Evolutionary conservation across 2,797 vertebrate species (phyloP).

Genomic region (Pipistrellus nathusii): DNA sequence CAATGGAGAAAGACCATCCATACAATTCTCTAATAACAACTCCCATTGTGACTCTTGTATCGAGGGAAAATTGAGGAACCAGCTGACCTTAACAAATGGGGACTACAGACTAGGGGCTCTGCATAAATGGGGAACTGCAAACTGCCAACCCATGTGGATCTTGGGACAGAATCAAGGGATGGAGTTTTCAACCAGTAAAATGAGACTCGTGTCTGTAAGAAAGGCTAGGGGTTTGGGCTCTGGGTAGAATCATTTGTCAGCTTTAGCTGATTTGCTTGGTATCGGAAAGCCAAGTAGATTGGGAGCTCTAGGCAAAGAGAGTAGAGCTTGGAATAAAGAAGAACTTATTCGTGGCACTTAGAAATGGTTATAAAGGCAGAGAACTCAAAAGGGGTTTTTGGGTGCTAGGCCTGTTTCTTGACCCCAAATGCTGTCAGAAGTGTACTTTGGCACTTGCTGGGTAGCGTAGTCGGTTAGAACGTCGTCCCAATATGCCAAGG

Average conservation of each 20-base stretch:
- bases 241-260: neutral
- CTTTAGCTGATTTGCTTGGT: neutral
- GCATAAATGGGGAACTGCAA: neutral
- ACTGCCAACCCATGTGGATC: neutral
- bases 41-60: neutral
- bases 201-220: neutral
- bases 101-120: neutral
- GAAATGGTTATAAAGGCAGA: neutral
- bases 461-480: neutral
- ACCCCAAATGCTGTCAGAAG: neutral
- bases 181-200: neutral
- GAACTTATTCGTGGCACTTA: neutral
- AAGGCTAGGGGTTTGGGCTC: neutral
- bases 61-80: neutral
- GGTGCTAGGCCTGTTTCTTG: neutral
- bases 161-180: neutral
- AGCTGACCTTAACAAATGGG: neutral
- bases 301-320: neutral
- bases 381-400: neutral
- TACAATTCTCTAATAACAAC: neutral
- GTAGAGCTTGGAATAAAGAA: neutral
- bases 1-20: neutral
- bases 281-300: neutral
- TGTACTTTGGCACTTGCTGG: neutral
- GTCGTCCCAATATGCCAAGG: neutral